These are phyloP conservation scores for Cremastinae sp. DNA, from an alignment of 2,888 invertebrate genomes.

Conservation along the genomic window DNA sequence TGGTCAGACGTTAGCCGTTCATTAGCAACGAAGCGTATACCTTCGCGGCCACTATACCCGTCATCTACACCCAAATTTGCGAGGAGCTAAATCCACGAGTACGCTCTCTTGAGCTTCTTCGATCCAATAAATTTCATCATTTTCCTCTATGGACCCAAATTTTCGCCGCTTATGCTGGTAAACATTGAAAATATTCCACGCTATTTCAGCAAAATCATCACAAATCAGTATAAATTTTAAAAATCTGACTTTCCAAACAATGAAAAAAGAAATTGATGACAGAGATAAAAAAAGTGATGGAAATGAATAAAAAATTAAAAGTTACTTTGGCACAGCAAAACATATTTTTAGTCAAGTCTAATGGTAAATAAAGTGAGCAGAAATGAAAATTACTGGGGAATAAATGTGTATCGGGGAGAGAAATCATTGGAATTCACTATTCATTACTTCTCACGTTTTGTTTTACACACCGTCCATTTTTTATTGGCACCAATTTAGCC, in stretches of 20 bases:
- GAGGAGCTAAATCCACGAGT: conserved; percentile 26
- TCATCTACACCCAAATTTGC: conserved; percentile 51
- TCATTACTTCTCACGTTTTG: background rate
- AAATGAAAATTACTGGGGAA: too few species aligned
- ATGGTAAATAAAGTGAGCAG: too few species aligned
- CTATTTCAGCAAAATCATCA: too few species aligned
- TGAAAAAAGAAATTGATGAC: too few species aligned
- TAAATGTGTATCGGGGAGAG: background rate
- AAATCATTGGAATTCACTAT: background rate
- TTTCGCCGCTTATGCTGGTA: background rate
- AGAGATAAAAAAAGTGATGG: too few species aligned
- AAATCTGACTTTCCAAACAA: too few species aligned
- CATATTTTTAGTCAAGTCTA: too few species aligned
- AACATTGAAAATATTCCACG: too few species aligned
- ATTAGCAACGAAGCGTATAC: conserved; percentile 46
- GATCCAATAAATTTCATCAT: conserved; percentile 48
- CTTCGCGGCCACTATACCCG: conserved; percentile 35
- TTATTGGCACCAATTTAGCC: background rate
- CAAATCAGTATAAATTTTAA: too few species aligned
- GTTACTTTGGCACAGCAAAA: too few species aligned
- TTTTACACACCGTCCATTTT: background rate
- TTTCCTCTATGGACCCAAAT: background rate
- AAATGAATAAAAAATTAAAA: too few species aligned
- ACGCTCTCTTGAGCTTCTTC: conserved; percentile 32
- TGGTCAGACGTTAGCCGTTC: conserved; percentile 54